Evolutionary conservation across 1,140 invertebrate genomes (phyloP), one percentile per base, ranked within the genome.

Genomic region (Helicoverpa armigera): DNA sequence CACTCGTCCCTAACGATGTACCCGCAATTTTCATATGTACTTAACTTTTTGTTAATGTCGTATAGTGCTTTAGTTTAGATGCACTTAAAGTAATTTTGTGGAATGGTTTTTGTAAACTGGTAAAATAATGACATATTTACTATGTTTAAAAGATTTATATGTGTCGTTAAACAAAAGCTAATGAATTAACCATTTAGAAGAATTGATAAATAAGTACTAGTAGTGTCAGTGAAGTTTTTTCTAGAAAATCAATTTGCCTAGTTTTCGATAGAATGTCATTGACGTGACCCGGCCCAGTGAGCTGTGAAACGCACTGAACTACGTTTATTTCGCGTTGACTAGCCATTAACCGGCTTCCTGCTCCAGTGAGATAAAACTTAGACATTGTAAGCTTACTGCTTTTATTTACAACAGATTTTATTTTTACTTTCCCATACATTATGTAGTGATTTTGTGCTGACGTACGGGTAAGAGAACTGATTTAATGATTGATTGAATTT

Each of bases 11-110:
- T 69, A 69, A 23, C 65, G 65, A 69, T 18, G n/a, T 69, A 69
- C 65, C 65, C 43, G 50, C 7, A 48, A 63, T 43, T 50, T 50
- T 16, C 43, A 69, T 69, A 50, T 16, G 16, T 69, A 69, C 65
- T 69, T 69, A 50, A 69, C 43, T 50, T 69, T 65, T 69, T 69
- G 65, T 23, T 67, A 50, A 1, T 48, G 43, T 48, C 63, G 14
- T 67, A 35, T 43, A 0, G 35, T n/a, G n/a, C 35, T 50, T 67
- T 43, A 48, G 35, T 48, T 31, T 43, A 35, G 11, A 18, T 23
- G 65, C 16, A 50, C 43, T 50, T 50, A 43, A 50, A 13, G 23
- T 69, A 5, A 9, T 5, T 23, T 31, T 14, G 2, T 54, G 53
- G 5, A 14, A 54, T 31, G 23, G 23, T 23, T 23, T 23, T 23